Base-by-base conservation (phyloP, 2,888 invertebrate genomes). In the Beris chalybata region DNA sequence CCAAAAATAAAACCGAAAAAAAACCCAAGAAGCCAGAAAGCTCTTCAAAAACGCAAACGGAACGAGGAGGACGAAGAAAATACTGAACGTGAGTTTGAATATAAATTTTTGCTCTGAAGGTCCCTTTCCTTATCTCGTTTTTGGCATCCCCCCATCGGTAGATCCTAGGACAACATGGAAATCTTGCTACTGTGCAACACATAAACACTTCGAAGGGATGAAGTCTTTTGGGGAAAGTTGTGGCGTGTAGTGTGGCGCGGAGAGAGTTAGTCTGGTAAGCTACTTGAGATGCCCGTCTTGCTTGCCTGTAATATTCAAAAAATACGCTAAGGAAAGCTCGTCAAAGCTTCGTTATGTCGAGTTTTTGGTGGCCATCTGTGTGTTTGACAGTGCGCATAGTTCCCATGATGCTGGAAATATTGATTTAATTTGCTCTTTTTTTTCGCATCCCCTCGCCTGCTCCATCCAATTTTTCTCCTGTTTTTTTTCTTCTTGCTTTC, bases 401-500 rank as follows among this genome's bases (percentile, higher is more conserved):
- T 67, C 64, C 58, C 63, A 65, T 54, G 69, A 67, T 69, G 69
- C 69, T 67, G 67, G 66, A 50, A 69, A 64, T 69, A 69, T 69
- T 69, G 69, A 69, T 69, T 69, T 58, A 43, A 45, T 50, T 65
- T 69, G 59, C 43, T 69, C 58, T 64, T 58, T 67, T 67, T 67
- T 65, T 47, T 52, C 47, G 52, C 38, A 38, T 38, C 5, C 38
- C 38, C 38, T 38, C 38, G 38, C 38, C 38, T 38, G 38, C 38
- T 9, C 9, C 38, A 38, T 38, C 38, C 38, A 7, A 9, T 5
- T 9, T 38, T 38, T 44, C 44, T 56, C 29, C 5, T 5, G 13
- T 6, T 47, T 54, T 31, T 30, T 43, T 15, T 43, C 52, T 50
- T 30, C 48, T 57, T 50, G 56, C 32, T 13, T 38, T 31, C 7